These are phyloP conservation scores for Schizopygopsis malacanthus DNA, from an alignment of 2,797 vertebrate genomes.

Conservation along the genomic window DNA sequence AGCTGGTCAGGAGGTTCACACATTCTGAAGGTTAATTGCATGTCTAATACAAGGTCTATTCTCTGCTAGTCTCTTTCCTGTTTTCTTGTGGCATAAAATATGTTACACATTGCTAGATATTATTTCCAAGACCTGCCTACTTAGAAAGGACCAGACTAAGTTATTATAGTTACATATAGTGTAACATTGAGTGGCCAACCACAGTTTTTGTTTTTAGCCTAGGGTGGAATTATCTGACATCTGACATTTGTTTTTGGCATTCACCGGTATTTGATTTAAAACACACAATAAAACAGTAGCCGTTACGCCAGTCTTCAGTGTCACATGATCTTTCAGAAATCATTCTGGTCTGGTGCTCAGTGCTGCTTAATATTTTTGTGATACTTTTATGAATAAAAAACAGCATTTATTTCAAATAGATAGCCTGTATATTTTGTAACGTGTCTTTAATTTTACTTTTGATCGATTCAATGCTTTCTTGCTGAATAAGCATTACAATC, in stretches of 20 bases:
- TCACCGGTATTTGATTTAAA: too few species aligned
- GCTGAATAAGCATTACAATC: background rate
- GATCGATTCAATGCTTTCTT: background rate
- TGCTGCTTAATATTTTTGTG: too few species aligned
- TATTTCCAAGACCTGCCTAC: too few species aligned
- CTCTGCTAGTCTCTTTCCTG: background rate
- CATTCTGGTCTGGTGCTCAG: background rate
- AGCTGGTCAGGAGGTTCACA: constrained; percentile 27
- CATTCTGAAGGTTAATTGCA: constrained; percentile 29
- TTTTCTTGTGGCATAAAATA: background rate
- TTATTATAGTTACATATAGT: background rate
- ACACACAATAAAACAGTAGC: too few species aligned
- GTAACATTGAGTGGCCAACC: too few species aligned
- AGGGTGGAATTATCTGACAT: too few species aligned
- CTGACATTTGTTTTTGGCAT: too few species aligned
- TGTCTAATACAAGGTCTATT: constrained; percentile 5
- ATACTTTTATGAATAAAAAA: too few species aligned
- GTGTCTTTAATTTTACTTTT: background rate
- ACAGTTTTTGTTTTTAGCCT: too few species aligned
- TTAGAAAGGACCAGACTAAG: background rate
- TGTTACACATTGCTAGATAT: background rate
- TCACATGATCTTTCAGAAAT: background rate
- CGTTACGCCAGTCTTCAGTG: background rate
- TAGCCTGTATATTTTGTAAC: too few species aligned
- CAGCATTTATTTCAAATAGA: too few species aligned